phyloP scores from a whole-genome alignment of 2,797 vertebrate species.

The Furcifer pardalis region DNA sequence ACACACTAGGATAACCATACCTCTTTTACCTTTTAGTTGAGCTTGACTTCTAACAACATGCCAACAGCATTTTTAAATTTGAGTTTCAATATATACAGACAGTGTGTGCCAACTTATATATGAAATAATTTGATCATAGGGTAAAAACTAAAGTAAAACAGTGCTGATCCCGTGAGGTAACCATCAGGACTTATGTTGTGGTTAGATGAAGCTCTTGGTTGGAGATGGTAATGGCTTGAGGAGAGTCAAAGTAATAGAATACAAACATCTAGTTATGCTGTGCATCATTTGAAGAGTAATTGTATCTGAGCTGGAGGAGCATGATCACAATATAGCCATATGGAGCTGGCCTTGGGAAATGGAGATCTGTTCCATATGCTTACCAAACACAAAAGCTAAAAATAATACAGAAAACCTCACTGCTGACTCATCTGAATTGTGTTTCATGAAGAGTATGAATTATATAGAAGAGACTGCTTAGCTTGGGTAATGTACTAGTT shows the following conservation, averaged over 20 bases:
- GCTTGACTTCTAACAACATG: no score
- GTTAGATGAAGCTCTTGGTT: background rate
- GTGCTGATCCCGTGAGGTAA: background rate
- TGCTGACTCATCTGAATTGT: constrained; percentile 27
- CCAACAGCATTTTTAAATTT: no score
- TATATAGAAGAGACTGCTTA: background rate
- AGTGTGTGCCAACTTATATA: background rate
- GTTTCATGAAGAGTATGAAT: background rate
- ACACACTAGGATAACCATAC: no score
- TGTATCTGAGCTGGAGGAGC: constrained; percentile 10
- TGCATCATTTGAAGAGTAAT: constrained; percentile 21
- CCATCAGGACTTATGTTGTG: background rate
- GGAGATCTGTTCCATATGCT: constrained; percentile 20
- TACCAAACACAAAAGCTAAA: constrained; percentile 18
- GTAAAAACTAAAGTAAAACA: background rate
- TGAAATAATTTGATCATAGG: background rate
- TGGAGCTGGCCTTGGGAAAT: constrained; percentile 2
- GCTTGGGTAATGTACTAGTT: background rate
- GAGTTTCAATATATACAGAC: no score
- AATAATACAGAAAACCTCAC: constrained; percentile 16
- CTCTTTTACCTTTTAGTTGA: no score
- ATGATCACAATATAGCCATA: constrained; percentile 6
- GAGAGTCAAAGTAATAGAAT: background rate
- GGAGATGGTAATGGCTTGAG: no score
- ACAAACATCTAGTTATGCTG: background rate